Evolutionary conservation across 2,888 invertebrate genomes (phyloP).

Genomic region (Drosophila barbarae): DNA sequence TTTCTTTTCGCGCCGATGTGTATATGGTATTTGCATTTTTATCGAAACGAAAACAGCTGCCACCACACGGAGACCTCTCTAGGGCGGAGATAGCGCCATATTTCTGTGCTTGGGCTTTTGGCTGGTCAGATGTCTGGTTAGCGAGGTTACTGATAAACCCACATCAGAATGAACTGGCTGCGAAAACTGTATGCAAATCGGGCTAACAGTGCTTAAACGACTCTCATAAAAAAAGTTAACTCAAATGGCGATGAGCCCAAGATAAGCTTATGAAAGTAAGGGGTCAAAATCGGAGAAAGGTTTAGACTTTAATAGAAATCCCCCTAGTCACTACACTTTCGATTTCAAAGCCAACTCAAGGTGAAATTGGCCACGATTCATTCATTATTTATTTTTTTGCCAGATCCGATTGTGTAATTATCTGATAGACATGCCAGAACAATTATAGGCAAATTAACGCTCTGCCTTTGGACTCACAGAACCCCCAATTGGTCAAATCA

Average conservation of each 20-base stretch:
- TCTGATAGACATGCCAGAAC: constrained; percentile 42
- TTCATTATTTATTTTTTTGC: constrained; percentile 12
- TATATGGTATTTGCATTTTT: constrained; percentile 64
- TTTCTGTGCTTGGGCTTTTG: constrained; percentile 26
- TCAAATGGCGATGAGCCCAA: constrained; percentile 29
- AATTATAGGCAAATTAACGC: constrained; percentile 68
- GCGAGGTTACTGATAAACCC: constrained; percentile 38
- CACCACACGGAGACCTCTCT: constrained; percentile 16
- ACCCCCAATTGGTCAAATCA: constrained; percentile 58
- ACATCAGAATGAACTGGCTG: constrained; percentile 32
- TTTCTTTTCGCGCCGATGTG: constrained; percentile 12
- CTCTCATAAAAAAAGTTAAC: constrained; percentile 41
- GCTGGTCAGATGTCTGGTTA: constrained; percentile 37
- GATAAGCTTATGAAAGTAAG: constrained; percentile 46
- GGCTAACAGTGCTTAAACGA: constrained; percentile 67
- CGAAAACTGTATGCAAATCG: constrained; percentile 60
- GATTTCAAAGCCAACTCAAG: background rate
- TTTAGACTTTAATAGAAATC: constrained; percentile 41
- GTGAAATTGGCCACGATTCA: constrained; percentile 13
- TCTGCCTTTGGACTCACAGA: constrained; percentile 41
- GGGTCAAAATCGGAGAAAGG: constrained; percentile 35
- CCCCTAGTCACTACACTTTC: constrained; percentile 12
- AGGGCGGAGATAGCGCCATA: constrained; percentile 21
- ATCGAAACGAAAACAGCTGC: constrained; percentile 53
- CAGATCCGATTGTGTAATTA: constrained; percentile 32